Evolutionary conservation across 64 coral and sea anemone genomes (phyloP).

Genomic region (Montipora efflorescens): DNA sequence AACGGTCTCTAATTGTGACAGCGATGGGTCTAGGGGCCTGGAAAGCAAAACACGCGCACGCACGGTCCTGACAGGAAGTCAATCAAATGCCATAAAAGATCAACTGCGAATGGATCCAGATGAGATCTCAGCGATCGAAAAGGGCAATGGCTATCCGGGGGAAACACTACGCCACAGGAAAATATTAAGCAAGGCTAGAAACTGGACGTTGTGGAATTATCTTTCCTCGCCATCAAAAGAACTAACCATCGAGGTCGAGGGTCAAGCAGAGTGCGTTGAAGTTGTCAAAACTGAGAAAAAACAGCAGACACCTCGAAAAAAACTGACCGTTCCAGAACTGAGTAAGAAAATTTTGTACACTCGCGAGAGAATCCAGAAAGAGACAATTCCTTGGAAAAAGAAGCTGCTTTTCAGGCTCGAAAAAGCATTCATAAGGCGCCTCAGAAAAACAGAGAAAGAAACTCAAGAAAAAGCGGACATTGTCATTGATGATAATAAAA

Average conservation of each 20-base stretch:
- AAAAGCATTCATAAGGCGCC: background rate
- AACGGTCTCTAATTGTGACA: background rate
- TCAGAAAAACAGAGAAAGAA: constrained; percentile 45
- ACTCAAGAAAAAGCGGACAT: constrained; percentile 20
- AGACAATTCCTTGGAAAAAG: constrained; percentile 48
- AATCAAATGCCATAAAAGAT: no score
- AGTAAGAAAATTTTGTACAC: constrained; percentile 30
- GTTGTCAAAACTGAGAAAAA: constrained; percentile 14
- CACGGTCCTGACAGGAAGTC: background rate
- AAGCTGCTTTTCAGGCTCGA: constrained; percentile 43
- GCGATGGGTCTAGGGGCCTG: background rate
- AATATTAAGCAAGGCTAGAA: background rate
- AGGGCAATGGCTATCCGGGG: background rate
- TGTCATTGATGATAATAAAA: background rate
- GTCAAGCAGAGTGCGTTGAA: background rate
- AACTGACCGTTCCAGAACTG: constrained; percentile 17
- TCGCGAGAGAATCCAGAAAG: constrained; percentile 18
- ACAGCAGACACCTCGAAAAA: background rate
- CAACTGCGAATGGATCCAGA: background rate
- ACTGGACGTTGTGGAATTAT: background rate
- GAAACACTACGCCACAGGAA: background rate
- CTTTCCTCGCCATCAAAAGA: constrained; percentile 7
- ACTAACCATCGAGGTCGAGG: background rate
- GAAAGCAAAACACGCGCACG: background rate
- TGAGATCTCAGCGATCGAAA: background rate